Evolutionary conservation across 2,797 vertebrate genomes (phyloP), one percentile per base, ranked within the genome.

Genomic region (Paramormyrops hopkinsi): DNA sequence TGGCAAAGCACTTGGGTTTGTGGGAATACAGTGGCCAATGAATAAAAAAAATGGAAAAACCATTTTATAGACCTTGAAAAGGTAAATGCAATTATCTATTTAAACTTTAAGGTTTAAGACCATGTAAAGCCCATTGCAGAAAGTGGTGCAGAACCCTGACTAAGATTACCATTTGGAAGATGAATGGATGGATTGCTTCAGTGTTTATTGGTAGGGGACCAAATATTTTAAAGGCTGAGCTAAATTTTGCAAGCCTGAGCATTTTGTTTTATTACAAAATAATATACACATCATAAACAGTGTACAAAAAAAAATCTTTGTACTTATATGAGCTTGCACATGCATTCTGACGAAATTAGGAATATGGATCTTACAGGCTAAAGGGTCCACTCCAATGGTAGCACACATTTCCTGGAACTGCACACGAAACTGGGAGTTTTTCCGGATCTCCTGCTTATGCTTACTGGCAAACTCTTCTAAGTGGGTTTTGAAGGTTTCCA

Each of bases 341-440:
- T 0, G 50, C 48, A 51, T 7, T n/a, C 17, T 50, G n/a, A 51
- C 7, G 8, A 54, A 56, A 25, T 14, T 44, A 37, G 2, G 53
- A 88, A 29, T 14, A 50, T 33, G 1, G 53, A 86, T 88, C 97
- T 97, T 95, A 99, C 98, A 99, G 56, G 98, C 98, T 19, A 99
- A 94, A 0, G 98, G 98, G 88, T 99, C 98, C 8, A 99, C 98
- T 1, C 98, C 98, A 0, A 99, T 99, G 2, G 98, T 98, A 5
- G 98, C 98, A 33, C 98, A 99, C 98, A 99, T 99, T 85, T 99
- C 97, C 93, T 99, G 98, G 93, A 99, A 99, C 96, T 99, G 98
- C 79, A 99, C 97, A 1, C 98, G 95, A 93, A 99, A 99, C 89
- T 97, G 97, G 0, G 98, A 93, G 92, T 91, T 99, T 90, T 97